Percentiles rank a stretch among this genome's conserved stretches.
Conservation (phyloP, 1,140 invertebrate species). For the Pantala flavescens region DNA sequence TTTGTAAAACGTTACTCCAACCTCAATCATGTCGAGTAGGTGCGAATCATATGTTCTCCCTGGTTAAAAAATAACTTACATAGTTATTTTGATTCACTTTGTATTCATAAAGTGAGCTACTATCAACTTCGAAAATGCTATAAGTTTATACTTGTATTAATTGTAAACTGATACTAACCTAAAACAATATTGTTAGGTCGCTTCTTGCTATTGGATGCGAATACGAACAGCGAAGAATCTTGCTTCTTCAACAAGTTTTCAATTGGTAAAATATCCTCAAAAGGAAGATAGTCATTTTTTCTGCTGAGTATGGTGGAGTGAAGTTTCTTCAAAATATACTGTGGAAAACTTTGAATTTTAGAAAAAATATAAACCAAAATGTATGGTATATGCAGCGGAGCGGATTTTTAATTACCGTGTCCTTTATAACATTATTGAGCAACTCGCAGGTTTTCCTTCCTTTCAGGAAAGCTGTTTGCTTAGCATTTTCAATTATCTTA, state of each 20-base stretch:
- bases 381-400: slow-evolving; percentile 14
- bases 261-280: slow-evolving; percentile 69
- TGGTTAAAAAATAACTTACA: slow-evolving; percentile 23
- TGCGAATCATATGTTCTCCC: slow-evolving; percentile 79
- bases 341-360: slow-evolving; percentile 29
- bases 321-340: slow-evolving; percentile 77
- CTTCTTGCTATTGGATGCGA: slow-evolving; percentile 89
- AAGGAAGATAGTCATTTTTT: slow-evolving; percentile 76
- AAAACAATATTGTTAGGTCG: slow-evolving; percentile 85
- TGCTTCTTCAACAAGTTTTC: slow-evolving; percentile 79
- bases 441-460: slow-evolving; percentile 72
- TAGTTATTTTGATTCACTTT: not conserved
- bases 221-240: slow-evolving; percentile 80
- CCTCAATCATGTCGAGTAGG: slow-evolving; percentile 92
- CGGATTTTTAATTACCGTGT: slow-evolving; percentile 53
- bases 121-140: not conserved
- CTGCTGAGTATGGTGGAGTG: slow-evolving; percentile 61
- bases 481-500: slow-evolving; percentile 79
- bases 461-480: slow-evolving; percentile 73
- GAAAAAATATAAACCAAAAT: slow-evolving; percentile 15
- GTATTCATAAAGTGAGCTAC: not conserved
- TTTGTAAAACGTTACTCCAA: slow-evolving; percentile 77
- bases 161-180: slow-evolving; percentile 39
- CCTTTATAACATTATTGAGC: slow-evolving; percentile 67
- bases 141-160: slow-evolving; percentile 13